Evolutionary conservation across 2,113 vertebrate genomes (phyloP), one percentile per base, ranked within the genome.

Genomic region (Melanostigma gelatinosum): DNA sequence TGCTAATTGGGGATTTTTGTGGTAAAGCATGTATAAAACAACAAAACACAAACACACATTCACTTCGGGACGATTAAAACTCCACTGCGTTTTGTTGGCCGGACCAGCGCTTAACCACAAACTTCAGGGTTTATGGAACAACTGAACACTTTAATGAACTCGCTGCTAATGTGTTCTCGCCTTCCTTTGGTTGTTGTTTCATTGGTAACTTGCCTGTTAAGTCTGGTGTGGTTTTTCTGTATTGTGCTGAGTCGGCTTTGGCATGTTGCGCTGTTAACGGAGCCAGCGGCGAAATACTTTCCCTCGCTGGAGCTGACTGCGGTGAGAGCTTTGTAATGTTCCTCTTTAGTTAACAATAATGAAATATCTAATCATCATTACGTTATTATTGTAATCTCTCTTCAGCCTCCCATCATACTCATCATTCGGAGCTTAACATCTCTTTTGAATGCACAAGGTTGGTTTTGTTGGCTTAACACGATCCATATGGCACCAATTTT

Each of bases 141-240:
- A 64, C 54, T 50, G 36, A 72, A 78, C 8, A 18, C 80, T 57
- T 80, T 77, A 85, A 79, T 61, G 70, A 84, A 83, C 22, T 74
- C 74, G 79, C 73, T 57, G 72, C 77, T 84, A 78, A 89, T 84
- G 76, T 87, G 52, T 67, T 77, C 72, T 62, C 54, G 4, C 66
- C 32, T 85, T 88, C 72, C 71, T 85, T 78, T 70, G 20, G 70
- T 46, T 27, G 77, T 20, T 9, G 40, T 24, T 46, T 61, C 22
- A 2, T 57, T 50, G 54, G 48, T 74, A 70, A 80, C 81, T 71
- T 46, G 57, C 54, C 64, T 36, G 69, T 36, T 27, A 68, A 69
- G 73, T 77, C 73, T 61, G 29, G 52, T 38, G 75, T 42, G 86
- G 72, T 87, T 87, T 66, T 18, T 82, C 16, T 63, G 57, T 18